phyloP scores from a whole-genome alignment of 2,113 vertebrate species.

The Delphinus delphis region DNA sequence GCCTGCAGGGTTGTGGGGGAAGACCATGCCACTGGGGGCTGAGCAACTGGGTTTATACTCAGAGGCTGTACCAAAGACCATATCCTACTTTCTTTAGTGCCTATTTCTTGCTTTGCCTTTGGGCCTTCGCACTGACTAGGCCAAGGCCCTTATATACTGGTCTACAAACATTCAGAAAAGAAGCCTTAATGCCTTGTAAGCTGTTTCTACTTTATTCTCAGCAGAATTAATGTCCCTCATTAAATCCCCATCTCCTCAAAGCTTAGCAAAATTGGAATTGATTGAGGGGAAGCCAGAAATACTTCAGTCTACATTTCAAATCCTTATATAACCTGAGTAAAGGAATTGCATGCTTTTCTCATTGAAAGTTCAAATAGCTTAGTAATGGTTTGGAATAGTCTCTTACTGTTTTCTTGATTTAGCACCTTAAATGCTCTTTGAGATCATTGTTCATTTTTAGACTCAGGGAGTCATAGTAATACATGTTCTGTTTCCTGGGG shows the following conservation, averaged over 20 bases:
- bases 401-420: not conserved
- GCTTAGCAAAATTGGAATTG: constrained; percentile 53
- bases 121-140: not conserved
- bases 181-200: not conserved
- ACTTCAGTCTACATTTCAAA: constrained; percentile 57
- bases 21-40: not conserved
- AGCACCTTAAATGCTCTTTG: not conserved
- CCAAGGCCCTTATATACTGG: not conserved
- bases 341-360: constrained; percentile 10
- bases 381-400: not conserved
- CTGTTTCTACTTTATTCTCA: constrained; percentile 3
- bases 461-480: not conserved
- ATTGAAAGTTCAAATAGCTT: not conserved
- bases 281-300: constrained; percentile 32
- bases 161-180: not conserved
- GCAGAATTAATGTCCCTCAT: not conserved
- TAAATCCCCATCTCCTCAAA: constrained; percentile 30
- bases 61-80: not conserved
- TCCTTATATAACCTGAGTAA: not conserved
- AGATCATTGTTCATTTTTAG: not conserved
- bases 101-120: not conserved
- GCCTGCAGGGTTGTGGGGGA: no score
- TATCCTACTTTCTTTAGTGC: not conserved
- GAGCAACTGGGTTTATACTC: not conserved
- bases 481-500: not conserved